phyloP scores from a whole-genome alignment of 2,888 invertebrate species.

The Strigamia crassipes region DNA sequence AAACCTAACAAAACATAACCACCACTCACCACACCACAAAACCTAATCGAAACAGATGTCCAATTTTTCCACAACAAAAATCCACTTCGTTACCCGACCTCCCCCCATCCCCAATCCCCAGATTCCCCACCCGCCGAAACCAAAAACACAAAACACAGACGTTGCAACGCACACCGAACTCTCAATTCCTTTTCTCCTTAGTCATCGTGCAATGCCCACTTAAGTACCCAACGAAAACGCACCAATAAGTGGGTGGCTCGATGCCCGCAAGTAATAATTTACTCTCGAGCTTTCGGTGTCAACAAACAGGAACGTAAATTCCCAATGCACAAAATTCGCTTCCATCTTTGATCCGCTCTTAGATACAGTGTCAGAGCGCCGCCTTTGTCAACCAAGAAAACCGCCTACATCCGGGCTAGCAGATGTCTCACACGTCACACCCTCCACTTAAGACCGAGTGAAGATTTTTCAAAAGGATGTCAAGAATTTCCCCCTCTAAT shows the following conservation, averaged over 20 bases:
- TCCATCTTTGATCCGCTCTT: conserved; percentile 18
- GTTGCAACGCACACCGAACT: neutral
- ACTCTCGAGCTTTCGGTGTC: neutral
- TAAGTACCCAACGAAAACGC: neutral
- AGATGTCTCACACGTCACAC: conserved; percentile 31
- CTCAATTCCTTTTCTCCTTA: neutral
- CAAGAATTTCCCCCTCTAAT: conserved; percentile 5
- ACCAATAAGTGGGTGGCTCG: neutral
- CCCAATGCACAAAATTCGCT: neutral
- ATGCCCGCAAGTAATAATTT: conserved; percentile 8
- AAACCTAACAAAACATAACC: too few species aligned
- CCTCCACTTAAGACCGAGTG: conserved; percentile 17
- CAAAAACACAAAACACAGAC: neutral
- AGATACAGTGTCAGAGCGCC: conserved; percentile 34
- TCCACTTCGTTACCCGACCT: neutral
- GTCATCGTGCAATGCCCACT: conserved; percentile 2
- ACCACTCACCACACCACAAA: too few species aligned
- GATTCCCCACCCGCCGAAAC: too few species aligned
- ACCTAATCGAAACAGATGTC: conserved; percentile 10
- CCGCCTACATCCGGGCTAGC: conserved; percentile 40
- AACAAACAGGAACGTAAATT: conserved; percentile 4
- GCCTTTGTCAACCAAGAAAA: conserved; percentile 33
- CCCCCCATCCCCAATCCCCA: neutral
- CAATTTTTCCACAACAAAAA: neutral
- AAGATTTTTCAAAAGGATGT: conserved; percentile 36